Base-by-base conservation (phyloP, 2,113 vertebrate genomes). In the Mionectes macconnelli region DNA sequence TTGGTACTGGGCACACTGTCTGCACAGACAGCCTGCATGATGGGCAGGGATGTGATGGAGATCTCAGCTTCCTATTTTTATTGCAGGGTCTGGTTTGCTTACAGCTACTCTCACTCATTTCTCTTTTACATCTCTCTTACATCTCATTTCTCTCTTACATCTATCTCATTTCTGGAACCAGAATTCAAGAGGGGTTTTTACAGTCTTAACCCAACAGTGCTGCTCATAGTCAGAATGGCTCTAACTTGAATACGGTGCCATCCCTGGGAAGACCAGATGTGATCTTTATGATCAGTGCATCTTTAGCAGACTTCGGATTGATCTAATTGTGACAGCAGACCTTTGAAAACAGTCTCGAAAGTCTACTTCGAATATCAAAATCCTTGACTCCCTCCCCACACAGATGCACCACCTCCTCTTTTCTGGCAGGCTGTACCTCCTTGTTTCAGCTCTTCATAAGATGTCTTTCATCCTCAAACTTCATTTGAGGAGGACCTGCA, bases 11-110 rank as follows among this genome's bases (percentile, higher is more conserved):
- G 3, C 67, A 39, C 44, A 45, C 44, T 21, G 35, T 6, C 24
- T 11, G 25, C 42, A 27, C 2, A 13, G 20, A n/a, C 2, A 0
- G 8, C 39, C 42, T 33, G 31, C 6, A 2, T 15, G 20, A 9
- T 64, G 47, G 35, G 25, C 52, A 57, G 49, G 33, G 64, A 45
- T 4, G 19, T 60, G 63, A 31, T 1, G 12, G 60, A 68, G 62
- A 83, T 14, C 5, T 4, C 39, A 17, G 49, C 37, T 85, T 76
- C 75, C 16, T 24, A 8, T 31, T 79, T 77, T 78, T 88, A 42
- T 64, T 92, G 85, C 33, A 37, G 76, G 8, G 27, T 49, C 70
- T 90, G 62, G 9, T 57, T 91, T 11, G 5, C 31, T 78, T 82
- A 9, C 4, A 45, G 49, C 49, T 73, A 31, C 1, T 3, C 25